Base-by-base conservation (phyloP, 1,140 invertebrate species). In the Meteorus sp. region DNA sequence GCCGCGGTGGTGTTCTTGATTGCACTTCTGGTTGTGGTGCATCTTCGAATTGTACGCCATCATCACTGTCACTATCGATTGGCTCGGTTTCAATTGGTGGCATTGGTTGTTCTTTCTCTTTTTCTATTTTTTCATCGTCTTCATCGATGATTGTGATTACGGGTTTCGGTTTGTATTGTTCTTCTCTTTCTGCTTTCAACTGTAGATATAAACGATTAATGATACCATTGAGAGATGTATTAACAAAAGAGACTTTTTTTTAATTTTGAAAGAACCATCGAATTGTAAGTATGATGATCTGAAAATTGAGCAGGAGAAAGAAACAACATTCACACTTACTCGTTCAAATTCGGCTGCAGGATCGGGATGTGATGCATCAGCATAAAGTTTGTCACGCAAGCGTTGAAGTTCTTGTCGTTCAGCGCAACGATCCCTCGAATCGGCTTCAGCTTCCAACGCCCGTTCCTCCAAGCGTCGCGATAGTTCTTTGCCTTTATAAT, bases 331-430 rank as follows among this genome's bases (percentile, higher is more conserved):
- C 29, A 47, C 23, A 43, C 59, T 69, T 75, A 89, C 87, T 76
- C 86, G 84, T 73, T 92, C 89, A 73, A 91, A 91, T 75, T 94
- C 92, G 29, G 87, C 88, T 61, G 88, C 88, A 1, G 92, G 91
- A 84, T 95, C 90, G 2, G 73, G 72, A 54, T 88, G 85, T 67
- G 89, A 85, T 20, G 88, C 86, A 60, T 91, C 90, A 35, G 91
- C 87, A 61, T 91, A 88, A 65, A 98, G 86, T 74, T 92, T 90
- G 29, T 85, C 83, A 65, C 89, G 89, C 15, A 98, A 82, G 73
- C 95, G 92, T 69, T 95, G 93, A 23, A 99, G 83, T 79, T 99
- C 96, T 72, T 94, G 91, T 64, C 89, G 89, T 77, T 99, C 97
- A 69, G 89, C 88, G 63, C 89, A 88, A 31, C 95, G 81, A 81